Evolutionary conservation across 2,888 invertebrate genomes (phyloP), one percentile per base, ranked within the genome.

Genomic region (Amblyjoppa proteus): DNA sequence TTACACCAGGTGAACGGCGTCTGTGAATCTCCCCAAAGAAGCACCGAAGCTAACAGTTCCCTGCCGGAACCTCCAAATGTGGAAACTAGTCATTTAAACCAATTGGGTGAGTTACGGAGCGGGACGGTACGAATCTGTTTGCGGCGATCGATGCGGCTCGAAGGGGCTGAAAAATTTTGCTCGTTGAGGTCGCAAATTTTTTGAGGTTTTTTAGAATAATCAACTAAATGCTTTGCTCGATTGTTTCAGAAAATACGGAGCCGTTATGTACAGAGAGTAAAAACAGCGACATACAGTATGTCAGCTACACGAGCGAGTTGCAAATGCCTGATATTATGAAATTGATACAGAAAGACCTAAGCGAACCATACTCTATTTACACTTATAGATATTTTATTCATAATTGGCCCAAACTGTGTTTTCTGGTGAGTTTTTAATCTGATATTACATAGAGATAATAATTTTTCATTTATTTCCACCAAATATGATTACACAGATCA

Each of bases 381-480:
- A 99, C 99, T 45, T 99, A 99, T 95, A 97, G 99, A 95, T 99
- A 99, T 96, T 99, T 99, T 95, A 99, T 99, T 94, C 99, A 99
- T 94, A 99, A 99, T 95, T 99, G 99, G 99, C 99, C 99, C 94
- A 98, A 99, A 95, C 95, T 99, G 89, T 99, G 99, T 95, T 99
- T 99, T 95, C 95, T 99, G 95, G 97, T 97, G 95, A 95, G 96
- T 94, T 88, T 80, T 11, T 0, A 13, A 16, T 16, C 4, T 4
- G 16, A 49, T 41, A 45, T n/a, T 58, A 25, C 25, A 4, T 38
- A 25, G 6, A 25, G 31, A 61, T 64, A 61, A 11, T 28, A 11
- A 28, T 11, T 3, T 4, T 58, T 25, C 2, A 13, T 58, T 11
- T 25, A 5, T 25, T 1, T 25, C 1, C 11, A 20, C 9, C 0